A percentile compares a stretch with the other conserved stretches of the same genome.
phyloP scores from a whole-genome alignment of 1,140 invertebrate species.

The Rhynchophorus ferrugineus region DNA sequence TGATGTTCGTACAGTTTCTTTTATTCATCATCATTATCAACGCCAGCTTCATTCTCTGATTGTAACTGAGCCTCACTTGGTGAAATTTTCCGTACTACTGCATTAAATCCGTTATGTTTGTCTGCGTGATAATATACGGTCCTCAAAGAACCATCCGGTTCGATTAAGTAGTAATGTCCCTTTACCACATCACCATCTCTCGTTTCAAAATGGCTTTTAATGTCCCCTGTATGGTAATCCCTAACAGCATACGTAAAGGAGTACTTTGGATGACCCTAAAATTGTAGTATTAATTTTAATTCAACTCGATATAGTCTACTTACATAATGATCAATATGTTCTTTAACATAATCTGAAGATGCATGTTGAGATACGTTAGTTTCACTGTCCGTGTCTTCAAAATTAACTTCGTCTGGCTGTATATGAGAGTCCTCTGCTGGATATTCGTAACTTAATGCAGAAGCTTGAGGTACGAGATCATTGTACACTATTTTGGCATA shows the following conservation, averaged over 20 bases:
- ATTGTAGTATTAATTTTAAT: too few species aligned
- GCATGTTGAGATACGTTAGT: background rate
- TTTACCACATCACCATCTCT: constrained; percentile 58
- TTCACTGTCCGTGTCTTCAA: too few species aligned
- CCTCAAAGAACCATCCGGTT: constrained; percentile 57
- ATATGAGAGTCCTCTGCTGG: too few species aligned
- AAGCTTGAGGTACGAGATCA: background rate
- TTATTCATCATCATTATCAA: too few species aligned
- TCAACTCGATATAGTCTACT: background rate
- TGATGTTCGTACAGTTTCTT: too few species aligned
- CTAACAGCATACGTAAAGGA: constrained; percentile 58
- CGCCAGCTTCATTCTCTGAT: too few species aligned
- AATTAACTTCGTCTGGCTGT: background rate
- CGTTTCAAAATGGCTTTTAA: constrained; percentile 57
- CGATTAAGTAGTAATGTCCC: constrained; percentile 53
- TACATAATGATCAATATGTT: constrained; percentile 5
- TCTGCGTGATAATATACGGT: constrained; percentile 45
- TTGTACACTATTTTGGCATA: background rate
- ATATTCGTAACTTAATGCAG: too few species aligned
- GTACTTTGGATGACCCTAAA: constrained; percentile 53
- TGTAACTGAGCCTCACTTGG: too few species aligned
- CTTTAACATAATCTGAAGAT: background rate
- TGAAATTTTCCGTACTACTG: constrained; percentile 46
- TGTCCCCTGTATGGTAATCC: constrained; percentile 57
- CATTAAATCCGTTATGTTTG: constrained; percentile 39